These are phyloP conservation scores for Thalassoma bifasciatum DNA, from an alignment of 2,113 vertebrate species.

Conservation along the genomic window DNA sequence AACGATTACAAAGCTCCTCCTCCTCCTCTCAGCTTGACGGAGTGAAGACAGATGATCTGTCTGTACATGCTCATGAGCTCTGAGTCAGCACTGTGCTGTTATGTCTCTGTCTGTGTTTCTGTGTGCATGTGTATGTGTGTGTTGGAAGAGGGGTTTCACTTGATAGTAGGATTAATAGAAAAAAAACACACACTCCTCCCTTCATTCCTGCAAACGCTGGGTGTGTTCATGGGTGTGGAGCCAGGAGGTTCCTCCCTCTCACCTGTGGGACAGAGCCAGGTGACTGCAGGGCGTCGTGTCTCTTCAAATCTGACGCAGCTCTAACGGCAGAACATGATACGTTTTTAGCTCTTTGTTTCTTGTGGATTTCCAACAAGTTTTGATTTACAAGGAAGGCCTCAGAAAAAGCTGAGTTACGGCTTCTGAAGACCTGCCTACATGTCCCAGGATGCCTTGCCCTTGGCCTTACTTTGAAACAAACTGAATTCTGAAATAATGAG, in stretches of 20 bases:
- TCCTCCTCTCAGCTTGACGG: neutral
- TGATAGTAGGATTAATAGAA: neutral
- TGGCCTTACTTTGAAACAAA: neutral
- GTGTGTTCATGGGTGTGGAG: constrained; percentile 59
- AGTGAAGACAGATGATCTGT: constrained; percentile 21
- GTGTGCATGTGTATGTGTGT: constrained; percentile 20
- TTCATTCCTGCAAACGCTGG: constrained; percentile 7
- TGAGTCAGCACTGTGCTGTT: constrained; percentile 18
- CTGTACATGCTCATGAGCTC: constrained; percentile 25
- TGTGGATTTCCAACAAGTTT: no score
- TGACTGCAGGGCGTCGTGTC: neutral
- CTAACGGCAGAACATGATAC: neutral
- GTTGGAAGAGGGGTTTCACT: constrained; percentile 1
- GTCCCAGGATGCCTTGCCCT: neutral
- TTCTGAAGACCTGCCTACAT: neutral
- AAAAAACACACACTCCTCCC: neutral
- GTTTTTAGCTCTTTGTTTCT: neutral
- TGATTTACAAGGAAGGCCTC: no score
- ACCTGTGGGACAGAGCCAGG: constrained; percentile 13
- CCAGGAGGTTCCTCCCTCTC: constrained; percentile 1
- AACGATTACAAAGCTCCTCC: constrained; percentile 31
- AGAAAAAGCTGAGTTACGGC: no score
- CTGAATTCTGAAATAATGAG: no score
- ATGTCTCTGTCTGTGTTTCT: constrained; percentile 6
- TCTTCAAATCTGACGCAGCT: constrained; percentile 7